Conservation (phyloP, 2,888 invertebrate species). For the Aethes cnicana region DNA sequence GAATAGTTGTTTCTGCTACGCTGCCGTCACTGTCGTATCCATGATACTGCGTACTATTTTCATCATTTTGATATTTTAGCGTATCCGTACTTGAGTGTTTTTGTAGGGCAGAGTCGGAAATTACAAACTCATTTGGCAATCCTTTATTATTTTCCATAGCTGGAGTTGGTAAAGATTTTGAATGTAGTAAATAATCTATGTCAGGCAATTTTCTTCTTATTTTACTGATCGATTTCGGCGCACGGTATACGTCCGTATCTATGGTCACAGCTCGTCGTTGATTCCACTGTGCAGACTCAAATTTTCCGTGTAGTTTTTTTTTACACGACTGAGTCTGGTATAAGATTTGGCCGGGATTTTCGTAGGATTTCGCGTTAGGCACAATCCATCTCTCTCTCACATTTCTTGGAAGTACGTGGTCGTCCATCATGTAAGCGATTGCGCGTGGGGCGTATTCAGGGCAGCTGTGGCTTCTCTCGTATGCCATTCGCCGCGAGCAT, state of each 20-base stretch:
- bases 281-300: not conserved
- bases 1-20: slow-evolving; percentile 77
- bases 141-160: not conserved
- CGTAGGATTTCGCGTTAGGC: slow-evolving; percentile 13
- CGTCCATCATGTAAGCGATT: slow-evolving; percentile 60
- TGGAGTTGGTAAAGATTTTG: slow-evolving; percentile 32
- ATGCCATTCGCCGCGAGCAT: slow-evolving; percentile 48
- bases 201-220: slow-evolving; percentile 46
- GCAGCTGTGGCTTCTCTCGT: slow-evolving; percentile 62
- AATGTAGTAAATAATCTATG: slow-evolving; percentile 37
- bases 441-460: slow-evolving; percentile 56
- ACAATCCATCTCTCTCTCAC: slow-evolving; percentile 33
- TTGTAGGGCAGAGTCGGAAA: not conserved
- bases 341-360: slow-evolving; percentile 35
- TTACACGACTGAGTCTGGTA: slow-evolving; percentile 27
- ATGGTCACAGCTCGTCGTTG: slow-evolving; percentile 34
- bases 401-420: slow-evolving; percentile 54
- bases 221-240: slow-evolving; percentile 32
- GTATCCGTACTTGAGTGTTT: slow-evolving; percentile 19
- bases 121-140: not conserved
- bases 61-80: slow-evolving; percentile 39
- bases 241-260: slow-evolving; percentile 36
- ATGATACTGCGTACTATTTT: slow-evolving; percentile 58
- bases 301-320: slow-evolving; percentile 33
- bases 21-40: slow-evolving; percentile 80